Percentiles rank a stretch among this genome's conserved stretches.
These are phyloP conservation scores for Hedya salicella DNA, from an alignment of 2,888 invertebrate species.

Conservation along the genomic window DNA sequence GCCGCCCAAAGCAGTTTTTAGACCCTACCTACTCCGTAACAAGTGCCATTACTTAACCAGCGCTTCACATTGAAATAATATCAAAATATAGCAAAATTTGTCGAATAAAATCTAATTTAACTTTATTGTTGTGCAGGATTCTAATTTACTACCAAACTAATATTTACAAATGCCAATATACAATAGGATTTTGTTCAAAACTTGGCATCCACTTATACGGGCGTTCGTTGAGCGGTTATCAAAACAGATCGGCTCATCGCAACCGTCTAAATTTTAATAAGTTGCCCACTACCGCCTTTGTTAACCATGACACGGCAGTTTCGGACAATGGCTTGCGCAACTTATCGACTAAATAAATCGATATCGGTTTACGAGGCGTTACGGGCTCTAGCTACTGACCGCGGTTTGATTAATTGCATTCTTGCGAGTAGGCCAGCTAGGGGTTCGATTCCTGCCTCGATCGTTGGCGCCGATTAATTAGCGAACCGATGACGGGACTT, in stretches of 20 bases:
- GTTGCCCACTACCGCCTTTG: constrained; percentile 84
- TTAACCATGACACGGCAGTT: constrained; percentile 76
- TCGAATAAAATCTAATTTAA: constrained; percentile 14
- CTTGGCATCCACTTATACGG: constrained; percentile 62
- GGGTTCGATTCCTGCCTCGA: constrained; percentile 67
- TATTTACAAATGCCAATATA: constrained; percentile 65
- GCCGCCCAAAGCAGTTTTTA: constrained; percentile 13
- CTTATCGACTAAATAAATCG: constrained; percentile 84
- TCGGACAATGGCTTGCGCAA: constrained; percentile 82
- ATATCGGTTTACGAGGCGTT: constrained; percentile 84
- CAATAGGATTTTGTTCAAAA: constrained; percentile 65
- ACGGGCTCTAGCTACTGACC: constrained; percentile 82
- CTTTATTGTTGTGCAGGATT: constrained; percentile 30
- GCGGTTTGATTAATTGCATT: constrained; percentile 84
- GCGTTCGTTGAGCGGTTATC: constrained; percentile 73
- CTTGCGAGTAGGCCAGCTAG: constrained; percentile 59
- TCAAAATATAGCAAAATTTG: not conserved
- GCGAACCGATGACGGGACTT: constrained; percentile 70
- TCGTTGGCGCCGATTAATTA: constrained; percentile 81
- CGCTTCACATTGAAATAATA: not conserved
- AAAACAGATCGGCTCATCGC: constrained; percentile 81
- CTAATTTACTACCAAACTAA: constrained; percentile 64
- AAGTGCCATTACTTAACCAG: not conserved
- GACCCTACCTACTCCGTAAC: constrained; percentile 3
- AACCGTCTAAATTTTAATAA: constrained; percentile 83